Conservation (phyloP, 2,113 vertebrate species). For the Spermophilus dauricus region DNA sequence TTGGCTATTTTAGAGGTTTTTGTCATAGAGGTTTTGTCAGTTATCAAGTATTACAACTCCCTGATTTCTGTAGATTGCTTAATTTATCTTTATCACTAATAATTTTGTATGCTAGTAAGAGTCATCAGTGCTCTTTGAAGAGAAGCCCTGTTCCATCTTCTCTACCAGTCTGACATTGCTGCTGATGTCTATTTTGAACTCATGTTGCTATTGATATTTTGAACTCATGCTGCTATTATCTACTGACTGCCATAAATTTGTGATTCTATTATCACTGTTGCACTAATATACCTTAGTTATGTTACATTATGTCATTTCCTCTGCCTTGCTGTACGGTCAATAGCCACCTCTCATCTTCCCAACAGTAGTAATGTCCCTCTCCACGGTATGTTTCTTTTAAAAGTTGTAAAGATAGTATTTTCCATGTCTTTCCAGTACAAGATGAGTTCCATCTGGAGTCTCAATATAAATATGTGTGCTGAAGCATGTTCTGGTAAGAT, state of each 20-base stretch:
- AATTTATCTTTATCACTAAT: not conserved
- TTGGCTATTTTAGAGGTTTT: not conserved
- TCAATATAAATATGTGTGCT: not conserved
- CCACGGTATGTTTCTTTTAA: not conserved
- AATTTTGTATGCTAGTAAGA: not conserved
- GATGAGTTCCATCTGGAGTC: too few species aligned
- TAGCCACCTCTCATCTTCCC: not conserved
- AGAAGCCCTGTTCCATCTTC: not conserved
- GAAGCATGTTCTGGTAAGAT: not conserved
- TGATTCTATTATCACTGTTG: not conserved
- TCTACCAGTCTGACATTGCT: not conserved
- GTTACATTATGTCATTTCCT: not conserved
- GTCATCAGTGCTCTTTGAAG: not conserved
- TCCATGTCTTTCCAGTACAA: not conserved
- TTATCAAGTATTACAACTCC: not conserved
- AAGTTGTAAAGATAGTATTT: not conserved
- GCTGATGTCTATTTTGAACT: not conserved
- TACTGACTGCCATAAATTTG: not conserved
- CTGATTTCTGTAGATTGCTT: not conserved
- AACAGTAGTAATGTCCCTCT: rapidly evolving
- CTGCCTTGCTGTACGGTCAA: rapidly evolving
- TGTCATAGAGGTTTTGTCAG: not conserved
- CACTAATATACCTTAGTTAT: not conserved
- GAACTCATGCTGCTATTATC: not conserved
- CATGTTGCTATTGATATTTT: not conserved